A percentile compares a stretch with the other conserved stretches of the same genome.
Evolutionary conservation across 2,113 vertebrate species (phyloP).

Genomic region (Colistium nudipinnis): DNA sequence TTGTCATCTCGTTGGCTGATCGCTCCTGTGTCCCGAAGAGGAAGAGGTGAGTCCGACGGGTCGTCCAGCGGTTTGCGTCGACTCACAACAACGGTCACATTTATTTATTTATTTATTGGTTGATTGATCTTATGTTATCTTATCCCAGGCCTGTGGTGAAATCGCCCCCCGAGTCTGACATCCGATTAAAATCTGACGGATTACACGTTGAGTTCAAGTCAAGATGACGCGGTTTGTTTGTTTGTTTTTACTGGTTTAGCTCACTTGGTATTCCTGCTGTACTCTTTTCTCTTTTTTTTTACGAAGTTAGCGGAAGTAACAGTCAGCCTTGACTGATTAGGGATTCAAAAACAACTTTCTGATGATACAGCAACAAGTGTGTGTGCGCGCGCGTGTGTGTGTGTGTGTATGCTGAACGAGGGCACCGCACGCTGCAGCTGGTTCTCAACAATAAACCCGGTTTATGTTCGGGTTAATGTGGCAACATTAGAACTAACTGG

Average conservation of each 20-base stretch:
- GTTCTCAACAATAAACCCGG: too few species aligned
- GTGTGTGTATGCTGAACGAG: not conserved
- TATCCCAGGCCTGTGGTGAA: too few species aligned
- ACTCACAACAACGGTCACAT: not conserved
- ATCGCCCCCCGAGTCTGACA: too few species aligned
- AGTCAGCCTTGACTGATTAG: not conserved
- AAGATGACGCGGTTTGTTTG: too few species aligned
- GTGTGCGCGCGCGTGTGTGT: too few species aligned
- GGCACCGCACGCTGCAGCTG: not conserved
- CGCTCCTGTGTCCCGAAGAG: slow-evolving; percentile 45
- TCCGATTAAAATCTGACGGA: too few species aligned
- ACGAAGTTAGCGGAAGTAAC: slow-evolving; percentile 4
- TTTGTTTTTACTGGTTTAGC: not conserved
- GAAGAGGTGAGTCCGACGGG: slow-evolving; percentile 58
- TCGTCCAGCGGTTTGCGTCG: slow-evolving; percentile 10
- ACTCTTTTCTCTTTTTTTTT: not conserved
- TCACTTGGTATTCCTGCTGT: not conserved
- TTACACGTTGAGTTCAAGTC: too few species aligned
- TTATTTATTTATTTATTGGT: not conserved
- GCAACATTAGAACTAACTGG: too few species aligned
- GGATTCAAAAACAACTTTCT: not conserved
- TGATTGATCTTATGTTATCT: too few species aligned
- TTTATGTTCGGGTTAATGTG: too few species aligned
- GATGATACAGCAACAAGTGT: not conserved
- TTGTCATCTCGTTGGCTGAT: slow-evolving; percentile 36